Percentiles rank a stretch among this genome's conserved stretches.
phyloP scores from a whole-genome alignment of 2,113 vertebrate genomes.

The Cettia cetti region DNA sequence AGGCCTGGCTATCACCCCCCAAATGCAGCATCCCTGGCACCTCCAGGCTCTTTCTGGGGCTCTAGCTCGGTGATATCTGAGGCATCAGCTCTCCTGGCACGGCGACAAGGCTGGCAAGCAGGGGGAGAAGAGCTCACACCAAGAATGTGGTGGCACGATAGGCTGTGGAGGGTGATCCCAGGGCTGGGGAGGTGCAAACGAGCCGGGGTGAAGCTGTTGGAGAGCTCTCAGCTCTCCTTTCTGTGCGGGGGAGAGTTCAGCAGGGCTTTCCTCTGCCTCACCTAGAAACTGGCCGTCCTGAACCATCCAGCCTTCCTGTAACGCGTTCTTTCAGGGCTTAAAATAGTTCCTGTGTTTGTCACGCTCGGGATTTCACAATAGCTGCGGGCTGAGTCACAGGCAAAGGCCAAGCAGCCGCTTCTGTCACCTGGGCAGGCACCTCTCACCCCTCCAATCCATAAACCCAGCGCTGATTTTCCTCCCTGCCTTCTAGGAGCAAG shows the following conservation, averaged over 20 bases:
- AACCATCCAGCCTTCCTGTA: slow-evolving; percentile 8
- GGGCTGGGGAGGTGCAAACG: background rate
- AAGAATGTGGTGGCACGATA: accelerated
- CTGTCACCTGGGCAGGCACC: background rate
- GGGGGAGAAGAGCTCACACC: background rate
- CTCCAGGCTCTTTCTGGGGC: background rate
- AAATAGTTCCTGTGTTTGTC: slow-evolving; percentile 37
- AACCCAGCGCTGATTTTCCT: background rate
- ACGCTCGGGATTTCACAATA: background rate
- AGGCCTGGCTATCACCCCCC: background rate
- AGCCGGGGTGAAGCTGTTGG: accelerated
- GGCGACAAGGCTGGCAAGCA: background rate
- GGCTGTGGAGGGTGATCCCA: accelerated
- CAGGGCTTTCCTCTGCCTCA: background rate
- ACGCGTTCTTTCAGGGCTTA: background rate
- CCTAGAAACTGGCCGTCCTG: background rate
- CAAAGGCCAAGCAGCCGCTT: background rate
- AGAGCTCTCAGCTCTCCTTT: background rate
- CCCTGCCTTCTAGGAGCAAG: background rate
- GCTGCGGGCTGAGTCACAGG: background rate
- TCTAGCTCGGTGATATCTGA: accelerated
- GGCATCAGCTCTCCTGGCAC: background rate
- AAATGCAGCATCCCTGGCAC: background rate
- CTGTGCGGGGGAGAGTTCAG: background rate
- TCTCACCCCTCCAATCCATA: background rate